Evolutionary conservation across 2,888 invertebrate genomes (phyloP), one percentile per base, ranked within the genome.

Genomic region (Eupithecia centaureata): DNA sequence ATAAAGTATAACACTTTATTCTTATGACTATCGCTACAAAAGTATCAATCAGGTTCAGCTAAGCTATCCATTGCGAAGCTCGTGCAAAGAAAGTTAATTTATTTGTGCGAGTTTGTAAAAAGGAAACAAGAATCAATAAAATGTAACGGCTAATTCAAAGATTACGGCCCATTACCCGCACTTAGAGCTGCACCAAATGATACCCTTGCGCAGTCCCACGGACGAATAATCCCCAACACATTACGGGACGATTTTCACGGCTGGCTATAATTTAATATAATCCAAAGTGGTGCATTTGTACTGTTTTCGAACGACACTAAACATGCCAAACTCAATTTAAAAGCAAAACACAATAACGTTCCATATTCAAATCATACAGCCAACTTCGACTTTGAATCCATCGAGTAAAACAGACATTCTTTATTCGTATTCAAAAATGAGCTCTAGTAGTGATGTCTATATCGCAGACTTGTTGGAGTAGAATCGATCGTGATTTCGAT

Each of bases 221-320:
- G 85, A 81, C 85, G 82, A 78, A 85, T 85, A 87, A 90, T 90
- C 89, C 86, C 84, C 90, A 87, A 92, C 93, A 92, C 92, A 91
- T 92, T 92, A 92, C 90, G 82, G 77, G 88, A 88, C 89, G 86
- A 91, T 91, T 92, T 92, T 92, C 93, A 93, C 93, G 90, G 92
- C 92, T 92, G 82, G 86, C 90, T 89, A 89, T 92, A 92, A 92
- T 93, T 92, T 92, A 93, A 92, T 92, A 92, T 93, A 92, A 92
- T 91, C 91, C 91, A 92, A 93, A 92, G 92, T 88, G 91, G 83
- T 89, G 87, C 86, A 87, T 83, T 88, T 85, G 84, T 79, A 83
- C 77, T 75, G 75, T 82, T 82, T 80, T 78, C 72, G 65, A 80
- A 79, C 73, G 72, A 70, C 71, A 72, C 38, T 61, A 28, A 65